Conservation (phyloP, 2,888 invertebrate genomes). For the Pseudococcus longispinus region DNA sequence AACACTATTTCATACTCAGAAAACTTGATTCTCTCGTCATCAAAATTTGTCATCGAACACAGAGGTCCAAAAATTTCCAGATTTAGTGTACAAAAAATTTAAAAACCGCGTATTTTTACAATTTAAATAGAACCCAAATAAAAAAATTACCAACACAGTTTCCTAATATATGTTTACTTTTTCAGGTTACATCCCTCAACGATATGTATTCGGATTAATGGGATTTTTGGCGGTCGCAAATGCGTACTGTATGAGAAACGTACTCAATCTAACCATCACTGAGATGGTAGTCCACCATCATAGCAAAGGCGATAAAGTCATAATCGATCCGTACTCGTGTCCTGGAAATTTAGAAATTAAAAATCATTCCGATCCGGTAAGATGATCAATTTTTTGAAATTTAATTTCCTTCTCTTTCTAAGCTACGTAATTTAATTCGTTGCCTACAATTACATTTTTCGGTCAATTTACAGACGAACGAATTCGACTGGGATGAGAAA, state of each 20-base stretch:
- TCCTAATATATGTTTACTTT: background rate
- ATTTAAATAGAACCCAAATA: no score
- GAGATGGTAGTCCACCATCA: conserved; percentile 63
- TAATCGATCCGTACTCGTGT: conserved; percentile 66
- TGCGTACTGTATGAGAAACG: conserved; percentile 65
- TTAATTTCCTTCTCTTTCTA: background rate
- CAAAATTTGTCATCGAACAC: no score
- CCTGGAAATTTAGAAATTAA: conserved; percentile 62
- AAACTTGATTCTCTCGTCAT: no score
- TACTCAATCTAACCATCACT: conserved; percentile 64
- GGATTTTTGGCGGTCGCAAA: conserved; percentile 65
- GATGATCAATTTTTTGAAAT: background rate
- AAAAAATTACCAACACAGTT: no score
- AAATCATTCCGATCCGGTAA: conserved; percentile 59
- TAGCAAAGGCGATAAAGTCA: conserved; percentile 59
- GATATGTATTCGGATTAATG: conserved; percentile 62
- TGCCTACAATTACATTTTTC: background rate
- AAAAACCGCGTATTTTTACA: no score
- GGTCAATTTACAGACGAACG: conserved; percentile 59
- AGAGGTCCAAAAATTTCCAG: no score
- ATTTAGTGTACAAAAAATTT: no score
- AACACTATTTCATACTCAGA: no score
- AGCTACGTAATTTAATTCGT: background rate
- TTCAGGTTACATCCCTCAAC: conserved; percentile 60
- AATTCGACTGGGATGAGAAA: conserved; percentile 63